Base-by-base conservation (phyloP, 2,113 vertebrate species). In the Catagonus wagneri region DNA sequence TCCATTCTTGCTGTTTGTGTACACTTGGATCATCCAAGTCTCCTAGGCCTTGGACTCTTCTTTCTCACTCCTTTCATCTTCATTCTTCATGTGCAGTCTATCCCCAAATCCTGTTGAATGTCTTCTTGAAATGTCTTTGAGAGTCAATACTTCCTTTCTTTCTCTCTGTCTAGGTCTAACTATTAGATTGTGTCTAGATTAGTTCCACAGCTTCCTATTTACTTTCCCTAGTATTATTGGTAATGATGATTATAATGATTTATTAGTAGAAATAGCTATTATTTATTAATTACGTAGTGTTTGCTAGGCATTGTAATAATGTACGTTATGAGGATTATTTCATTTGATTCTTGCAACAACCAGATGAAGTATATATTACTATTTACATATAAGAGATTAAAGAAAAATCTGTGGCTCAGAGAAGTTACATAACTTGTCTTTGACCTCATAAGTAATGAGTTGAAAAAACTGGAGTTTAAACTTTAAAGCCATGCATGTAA, bases 111-210 rank as follows among this genome's bases (percentile, higher is more conserved):
- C 58, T 63, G 20, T 81, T 75, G 7, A 74, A 36, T 96, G 1
- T 94, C 3, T 89, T 19, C 20, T 89, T 89, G 75, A 22, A 56
- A 89, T 93, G 66, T 88, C 34, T 93, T 93, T 94, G 34, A 71
- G 56, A 76, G 34, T n/a, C 25, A 90, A 12, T 74, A 1, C 9
- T 1, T 63, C 34, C 36, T 94, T 15, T 80, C 32, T 75, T 23
- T 92, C 63, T 11, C 34, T 94, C n/a, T 76, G 44, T 72, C 19
- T 85, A 93, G 36, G 19, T 29, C 17, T 94, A 92, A 96, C 60
- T 87, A 69, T 69, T 89, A 60, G n/a, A 74, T 87, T 91, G 63
- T 20, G 69, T 94, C 15, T 74, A 22, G 32, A 75, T 80, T 91
- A 78, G 19, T 54, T 63, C 19, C n/a, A 58, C 7, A 74, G 17